These are phyloP conservation scores for Peromyscus aztecus DNA, from an alignment of 2,797 vertebrate genomes.

Conservation along the genomic window DNA sequence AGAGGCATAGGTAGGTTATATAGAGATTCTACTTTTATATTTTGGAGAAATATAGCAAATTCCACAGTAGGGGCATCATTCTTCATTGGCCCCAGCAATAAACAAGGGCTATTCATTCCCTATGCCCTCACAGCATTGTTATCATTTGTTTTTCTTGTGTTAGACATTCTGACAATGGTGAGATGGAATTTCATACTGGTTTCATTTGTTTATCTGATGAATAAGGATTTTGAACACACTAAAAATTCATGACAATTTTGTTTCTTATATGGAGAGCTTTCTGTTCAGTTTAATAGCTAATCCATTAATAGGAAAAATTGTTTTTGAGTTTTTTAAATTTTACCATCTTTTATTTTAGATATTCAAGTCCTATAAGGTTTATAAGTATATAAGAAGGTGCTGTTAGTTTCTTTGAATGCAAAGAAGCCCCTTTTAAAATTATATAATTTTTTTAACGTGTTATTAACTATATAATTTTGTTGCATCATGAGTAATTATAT, in stretches of 20 bases:
- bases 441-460: not conserved
- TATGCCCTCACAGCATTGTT: not conserved
- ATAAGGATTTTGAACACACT: not conserved
- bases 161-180: not conserved
- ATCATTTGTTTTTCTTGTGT: not conserved
- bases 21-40: not conserved
- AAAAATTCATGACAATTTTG: not conserved
- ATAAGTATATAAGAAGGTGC: not conserved
- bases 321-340: not conserved
- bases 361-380: not conserved
- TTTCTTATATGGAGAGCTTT: not conserved
- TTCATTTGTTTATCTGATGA: not conserved
- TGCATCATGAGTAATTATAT: not conserved
- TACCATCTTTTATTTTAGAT: not conserved
- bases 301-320: not conserved
- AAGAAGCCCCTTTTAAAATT: not conserved
- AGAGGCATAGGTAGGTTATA: not conserved
- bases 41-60: not conserved
- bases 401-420: not conserved
- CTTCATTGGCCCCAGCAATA: not conserved
- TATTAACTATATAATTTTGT: not conserved
- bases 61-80: not conserved
- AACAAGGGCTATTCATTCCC: not conserved
- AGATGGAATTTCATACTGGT: not conserved
- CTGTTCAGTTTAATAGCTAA: not conserved